Evolutionary conservation across 2,888 invertebrate genomes (phyloP).

Genomic region (Kuschelorhynchus macadamiae): DNA sequence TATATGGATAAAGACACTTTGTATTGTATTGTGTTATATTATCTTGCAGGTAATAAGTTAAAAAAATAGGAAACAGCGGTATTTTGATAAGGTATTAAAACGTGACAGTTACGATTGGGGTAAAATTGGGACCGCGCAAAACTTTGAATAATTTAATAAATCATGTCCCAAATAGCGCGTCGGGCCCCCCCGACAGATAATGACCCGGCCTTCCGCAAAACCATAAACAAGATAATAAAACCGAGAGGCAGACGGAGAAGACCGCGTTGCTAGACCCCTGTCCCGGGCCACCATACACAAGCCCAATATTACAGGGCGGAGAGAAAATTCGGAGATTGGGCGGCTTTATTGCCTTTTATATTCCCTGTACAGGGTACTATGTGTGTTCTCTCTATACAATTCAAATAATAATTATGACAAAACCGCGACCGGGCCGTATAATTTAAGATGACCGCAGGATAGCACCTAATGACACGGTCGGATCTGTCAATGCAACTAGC

Average conservation of each 20-base stretch:
- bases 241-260: constrained; percentile 24
- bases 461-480: constrained; percentile 43
- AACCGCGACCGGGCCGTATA: constrained; percentile 64
- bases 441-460: constrained; percentile 59
- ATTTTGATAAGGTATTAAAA: no score
- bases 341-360: constrained; percentile 35
- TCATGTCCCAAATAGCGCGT: background rate
- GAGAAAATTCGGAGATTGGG: constrained; percentile 37
- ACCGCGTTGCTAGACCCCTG: constrained; percentile 29
- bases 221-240: constrained; percentile 45
- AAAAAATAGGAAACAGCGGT: no score
- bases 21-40: no score
- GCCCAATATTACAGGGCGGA: constrained; percentile 41
- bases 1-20: no score
- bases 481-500: constrained; percentile 64
- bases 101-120: no score
- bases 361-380: constrained; percentile 32
- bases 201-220: constrained; percentile 28
- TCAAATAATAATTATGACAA: constrained; percentile 66
- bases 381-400: constrained; percentile 60
- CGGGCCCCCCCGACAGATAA: constrained; percentile 10
- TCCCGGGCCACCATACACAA: constrained; percentile 21
- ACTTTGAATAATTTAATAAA: background rate
- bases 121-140: no score
- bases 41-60: no score